Evolutionary conservation across 2,797 vertebrate genomes (phyloP).

Genomic region (Thripadectes ignobilis): DNA sequence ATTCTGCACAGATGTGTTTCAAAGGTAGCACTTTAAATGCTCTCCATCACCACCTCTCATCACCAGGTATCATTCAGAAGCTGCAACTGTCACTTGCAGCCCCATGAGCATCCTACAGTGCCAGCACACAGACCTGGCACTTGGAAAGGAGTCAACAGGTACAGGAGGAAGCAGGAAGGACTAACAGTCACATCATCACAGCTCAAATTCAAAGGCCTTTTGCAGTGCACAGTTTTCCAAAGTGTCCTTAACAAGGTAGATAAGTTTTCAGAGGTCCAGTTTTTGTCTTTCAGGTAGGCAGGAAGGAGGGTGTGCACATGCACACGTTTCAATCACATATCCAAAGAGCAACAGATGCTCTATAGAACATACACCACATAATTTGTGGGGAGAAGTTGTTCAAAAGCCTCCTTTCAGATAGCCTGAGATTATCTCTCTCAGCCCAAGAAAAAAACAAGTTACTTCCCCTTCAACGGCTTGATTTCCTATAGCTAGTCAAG

Average conservation of each 20-base stretch:
- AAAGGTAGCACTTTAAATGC: neutral
- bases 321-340: neutral
- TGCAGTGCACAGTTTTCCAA: neutral
- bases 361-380: neutral
- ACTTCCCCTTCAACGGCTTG: neutral
- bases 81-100: neutral
- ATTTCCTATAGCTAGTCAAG: neutral
- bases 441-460: neutral
- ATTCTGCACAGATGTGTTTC: neutral
- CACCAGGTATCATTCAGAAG: neutral
- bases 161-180: neutral
- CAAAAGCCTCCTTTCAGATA: neutral
- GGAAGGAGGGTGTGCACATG: fast-evolving
- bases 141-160: neutral
- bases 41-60: neutral
- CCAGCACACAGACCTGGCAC: neutral
- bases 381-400: neutral
- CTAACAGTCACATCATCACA: neutral
- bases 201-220: neutral
- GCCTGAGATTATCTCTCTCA: neutral
- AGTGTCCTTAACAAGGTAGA: neutral
- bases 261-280: neutral
- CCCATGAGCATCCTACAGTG: neutral
- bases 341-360: neutral
- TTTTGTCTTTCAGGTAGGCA: neutral